phyloP scores from a whole-genome alignment of 2,888 invertebrate genomes.

The Macaria notata region DNA sequence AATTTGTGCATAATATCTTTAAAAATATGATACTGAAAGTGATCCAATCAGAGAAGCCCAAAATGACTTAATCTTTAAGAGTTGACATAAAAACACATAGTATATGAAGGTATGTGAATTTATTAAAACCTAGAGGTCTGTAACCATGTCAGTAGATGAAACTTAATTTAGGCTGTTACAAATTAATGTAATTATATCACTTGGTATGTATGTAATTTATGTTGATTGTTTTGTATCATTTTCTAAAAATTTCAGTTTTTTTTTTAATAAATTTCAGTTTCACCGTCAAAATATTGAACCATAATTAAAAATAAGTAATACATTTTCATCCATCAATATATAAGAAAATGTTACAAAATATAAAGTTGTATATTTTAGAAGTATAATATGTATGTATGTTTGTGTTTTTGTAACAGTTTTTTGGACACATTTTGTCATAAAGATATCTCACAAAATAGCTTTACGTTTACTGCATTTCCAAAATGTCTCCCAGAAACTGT shows the following conservation, averaged over 20 bases:
- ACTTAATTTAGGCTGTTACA: constrained; percentile 31
- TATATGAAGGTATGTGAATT: no score
- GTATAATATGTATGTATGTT: background rate
- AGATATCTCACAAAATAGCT: no score
- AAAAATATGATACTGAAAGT: no score
- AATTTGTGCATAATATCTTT: no score
- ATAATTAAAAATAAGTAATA: no score
- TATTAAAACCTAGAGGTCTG: background rate
- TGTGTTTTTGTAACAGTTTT: constrained; percentile 14
- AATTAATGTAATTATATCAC: constrained; percentile 10
- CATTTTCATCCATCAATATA: no score
- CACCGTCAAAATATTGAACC: no score
- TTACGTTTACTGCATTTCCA: constrained; percentile 17
- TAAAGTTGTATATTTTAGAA: constrained; percentile 10
- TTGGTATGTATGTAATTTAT: background rate
- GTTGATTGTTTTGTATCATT: background rate
- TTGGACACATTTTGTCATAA: constrained; percentile 12
- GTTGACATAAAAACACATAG: no score
- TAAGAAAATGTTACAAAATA: background rate
- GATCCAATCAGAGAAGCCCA: no score
- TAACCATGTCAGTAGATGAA: constrained; percentile 6
- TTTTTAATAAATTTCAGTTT: no score
- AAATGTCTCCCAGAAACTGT: constrained; percentile 20
- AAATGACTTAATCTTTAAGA: no score
- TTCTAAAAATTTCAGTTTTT: background rate